Evolutionary conservation across 2,888 invertebrate species (phyloP), one percentile per base, ranked within the genome.

Genomic region (Atethmia centrago): DNA sequence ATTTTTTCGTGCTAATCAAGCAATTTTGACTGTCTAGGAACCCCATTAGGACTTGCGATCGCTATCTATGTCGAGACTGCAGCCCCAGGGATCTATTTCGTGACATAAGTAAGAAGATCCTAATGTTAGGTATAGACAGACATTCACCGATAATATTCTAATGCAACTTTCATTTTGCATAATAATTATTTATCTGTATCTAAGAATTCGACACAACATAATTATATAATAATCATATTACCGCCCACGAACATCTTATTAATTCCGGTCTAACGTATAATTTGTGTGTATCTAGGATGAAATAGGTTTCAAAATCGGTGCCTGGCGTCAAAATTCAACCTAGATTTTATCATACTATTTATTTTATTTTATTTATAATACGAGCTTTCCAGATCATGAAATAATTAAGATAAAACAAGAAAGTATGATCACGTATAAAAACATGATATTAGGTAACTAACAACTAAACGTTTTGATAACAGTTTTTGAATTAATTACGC

Each of bases 251-350:
- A 12, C 49, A 14, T 63, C 28, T 55, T 9, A 61, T 58, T 21
- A 77, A 47, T 36, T 36, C 45, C 21, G 45, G 14, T 64, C 31
- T 62, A 69, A 53, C 28, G 51, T 68, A 74, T 79, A 77, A 80
- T 83, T 83, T 77, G 55, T 42, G 61, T 79, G 45, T 56, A 58
- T 81, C 83, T 83, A 83, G 83, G 67, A 64, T 53, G 21, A 42
- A 16, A 51, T 71, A 75, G 58, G 68, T 80, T 75, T 71, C 51
- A 66, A 76, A 74, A 80, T 83, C 56, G 73, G 25, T 73, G 74
- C 2, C 64, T 45, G 58, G 51, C 25, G 51, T 71, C 36, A 61
- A 51, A 64, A 68, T 74, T 61, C 10, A 21, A 10, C 65, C 36
- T 59, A 55, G 36, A 61, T 71, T 51, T n/a, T n/a, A n/a, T n/a